Evolutionary conservation across 64 coral and sea anemone species (phyloP).

Genomic region (Montipora sp.): DNA sequence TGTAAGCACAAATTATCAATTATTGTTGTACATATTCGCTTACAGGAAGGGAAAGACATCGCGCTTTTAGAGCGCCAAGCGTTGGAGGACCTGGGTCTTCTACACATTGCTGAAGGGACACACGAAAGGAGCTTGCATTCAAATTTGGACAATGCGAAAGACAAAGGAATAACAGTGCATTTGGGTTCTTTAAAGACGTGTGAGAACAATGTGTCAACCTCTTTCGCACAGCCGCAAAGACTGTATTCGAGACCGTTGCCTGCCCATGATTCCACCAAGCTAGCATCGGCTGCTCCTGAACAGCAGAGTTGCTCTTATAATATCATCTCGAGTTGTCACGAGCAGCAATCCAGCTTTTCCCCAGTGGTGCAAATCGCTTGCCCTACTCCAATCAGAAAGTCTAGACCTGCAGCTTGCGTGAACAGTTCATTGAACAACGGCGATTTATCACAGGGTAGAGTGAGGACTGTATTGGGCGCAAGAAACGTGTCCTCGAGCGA

Average conservation of each 20-base stretch:
- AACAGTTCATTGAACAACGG: not conserved
- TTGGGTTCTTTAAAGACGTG: not conserved
- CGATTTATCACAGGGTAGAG: too few relatives aligned
- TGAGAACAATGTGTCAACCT: not conserved
- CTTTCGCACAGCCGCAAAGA: not conserved
- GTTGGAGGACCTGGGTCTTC: slow-evolving; percentile 8
- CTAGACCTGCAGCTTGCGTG: not conserved
- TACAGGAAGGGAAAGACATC: slow-evolving; percentile 6
- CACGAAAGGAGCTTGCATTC: not conserved
- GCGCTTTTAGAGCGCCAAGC: slow-evolving; percentile 10
- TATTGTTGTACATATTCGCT: not conserved
- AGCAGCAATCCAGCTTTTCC: not conserved
- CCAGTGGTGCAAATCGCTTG: not conserved
- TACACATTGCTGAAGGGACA: not conserved
- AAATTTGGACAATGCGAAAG: not conserved
- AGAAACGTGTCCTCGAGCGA: not conserved
- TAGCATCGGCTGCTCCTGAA: not conserved
- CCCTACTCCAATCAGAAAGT: not conserved
- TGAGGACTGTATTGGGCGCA: not conserved
- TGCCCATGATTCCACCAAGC: not conserved
- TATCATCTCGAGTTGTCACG: not conserved
- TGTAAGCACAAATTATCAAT: too few relatives aligned
- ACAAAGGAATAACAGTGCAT: not conserved
- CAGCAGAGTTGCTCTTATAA: not conserved
- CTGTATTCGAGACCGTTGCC: not conserved